Base-by-base conservation (phyloP, 1,140 invertebrate genomes). In the Caenorhabditis brenneri region DNA sequence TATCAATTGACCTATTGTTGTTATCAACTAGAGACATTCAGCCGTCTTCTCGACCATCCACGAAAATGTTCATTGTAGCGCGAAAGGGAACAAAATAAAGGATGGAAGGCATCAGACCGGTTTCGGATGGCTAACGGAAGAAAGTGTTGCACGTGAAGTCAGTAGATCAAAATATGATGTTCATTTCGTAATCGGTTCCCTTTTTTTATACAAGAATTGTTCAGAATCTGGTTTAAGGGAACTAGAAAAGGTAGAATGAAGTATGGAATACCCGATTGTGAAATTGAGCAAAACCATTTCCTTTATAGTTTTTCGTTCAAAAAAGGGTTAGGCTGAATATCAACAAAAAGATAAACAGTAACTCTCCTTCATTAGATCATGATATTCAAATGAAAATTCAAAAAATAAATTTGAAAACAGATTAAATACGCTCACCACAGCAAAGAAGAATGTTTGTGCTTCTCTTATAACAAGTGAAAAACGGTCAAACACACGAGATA, bases 51-150 rank as follows among this genome's bases (percentile, higher is more conserved):
- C 27, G 53, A 58, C 29, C 53, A 58, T 58, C 53, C 27, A 58
- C 53, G 53, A 58, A 58, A 58, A 58, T 29, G 53, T 58, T 58
- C 53, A 58, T 58, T 58, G 53, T 58, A 58, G 53, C 24, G 53
- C 53, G 16, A 58, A 58, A 29, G 7, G 24, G 53, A 58, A 58
- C 53, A 29, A 58, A 15, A 51, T 51, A 51, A n/a, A 7, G 5
- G 49, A n/a, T 12, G 49, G 16, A 46, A 46, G 42, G 16, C 16
- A 46, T 12, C 19, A 51, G n/a, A 58, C 53, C 53, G 53, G 53
- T 58, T 58, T 51, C 10, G 49, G 6, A 7, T 10, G 24, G 3
- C n/a, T n/a, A n/a, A n/a, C n/a, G n/a, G n/a, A n/a, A n/a, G n/a
- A 29, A 29, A 29, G 53, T 2, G 9, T 29, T 58, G 22, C 53